A percentile compares a stretch with the other conserved stretches of the same genome.
phyloP scores from a whole-genome alignment of 2,113 vertebrate species.

The Neodon shergylaensis region DNA sequence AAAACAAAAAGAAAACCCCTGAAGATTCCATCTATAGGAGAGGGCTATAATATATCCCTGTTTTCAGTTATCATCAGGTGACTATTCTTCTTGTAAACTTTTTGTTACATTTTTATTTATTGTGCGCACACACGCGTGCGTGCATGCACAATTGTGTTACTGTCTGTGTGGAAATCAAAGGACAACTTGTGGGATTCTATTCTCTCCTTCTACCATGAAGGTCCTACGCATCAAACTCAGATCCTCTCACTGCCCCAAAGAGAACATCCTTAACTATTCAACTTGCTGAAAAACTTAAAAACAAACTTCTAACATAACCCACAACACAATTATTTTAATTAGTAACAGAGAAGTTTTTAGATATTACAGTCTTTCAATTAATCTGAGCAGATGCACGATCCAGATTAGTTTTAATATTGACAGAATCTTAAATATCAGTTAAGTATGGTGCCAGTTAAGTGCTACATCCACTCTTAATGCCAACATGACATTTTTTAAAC shows the following conservation, averaged over 20 bases:
- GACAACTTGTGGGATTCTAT: neutral
- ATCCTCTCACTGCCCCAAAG: neutral
- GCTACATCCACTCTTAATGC: neutral
- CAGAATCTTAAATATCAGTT: slow-evolving; percentile 23
- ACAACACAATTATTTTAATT: slow-evolving; percentile 3
- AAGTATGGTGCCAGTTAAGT: neutral
- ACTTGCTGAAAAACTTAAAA: neutral
- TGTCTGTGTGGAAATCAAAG: neutral
- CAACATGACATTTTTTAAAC: neutral
- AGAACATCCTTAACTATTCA: slow-evolving; percentile 28
- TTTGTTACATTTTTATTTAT: neutral
- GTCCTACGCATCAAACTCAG: neutral
- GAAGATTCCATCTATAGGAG: neutral
- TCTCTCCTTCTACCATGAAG: neutral
- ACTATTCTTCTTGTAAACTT: neutral
- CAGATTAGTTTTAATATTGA: neutral
- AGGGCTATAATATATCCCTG: neutral
- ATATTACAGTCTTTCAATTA: slow-evolving; percentile 43
- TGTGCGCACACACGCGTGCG: neutral
- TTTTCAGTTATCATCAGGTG: neutral
- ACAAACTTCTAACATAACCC: neutral
- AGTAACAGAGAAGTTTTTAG: slow-evolving; percentile 27
- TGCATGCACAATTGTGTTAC: neutral
- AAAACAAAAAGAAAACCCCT: neutral
- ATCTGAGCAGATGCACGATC: neutral